phyloP scores from a whole-genome alignment of 2,888 invertebrate species.

The Pristionchus entomophagus region DNA sequence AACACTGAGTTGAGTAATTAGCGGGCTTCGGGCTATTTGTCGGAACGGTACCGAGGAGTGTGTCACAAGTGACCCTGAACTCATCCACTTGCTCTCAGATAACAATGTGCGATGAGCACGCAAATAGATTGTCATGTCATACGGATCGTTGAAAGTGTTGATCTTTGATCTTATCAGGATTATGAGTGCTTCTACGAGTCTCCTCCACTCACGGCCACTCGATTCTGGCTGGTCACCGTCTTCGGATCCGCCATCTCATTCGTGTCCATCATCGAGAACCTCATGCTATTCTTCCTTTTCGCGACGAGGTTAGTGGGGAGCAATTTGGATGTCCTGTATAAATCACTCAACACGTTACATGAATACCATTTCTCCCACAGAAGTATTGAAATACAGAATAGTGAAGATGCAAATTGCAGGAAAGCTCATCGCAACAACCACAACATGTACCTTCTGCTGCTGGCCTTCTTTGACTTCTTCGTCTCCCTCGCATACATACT shows the following conservation, averaged over 20 bases:
- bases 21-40: background rate
- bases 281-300: slow-evolving; percentile 69
- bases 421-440: slow-evolving; percentile 61
- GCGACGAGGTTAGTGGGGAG: slow-evolving; percentile 55
- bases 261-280: slow-evolving; percentile 68
- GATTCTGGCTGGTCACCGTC: slow-evolving; percentile 71
- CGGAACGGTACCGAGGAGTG: background rate
- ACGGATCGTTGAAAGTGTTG: too few relatives aligned
- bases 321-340: background rate
- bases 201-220: slow-evolving; percentile 41
- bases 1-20: too few relatives aligned
- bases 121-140: too few relatives aligned
- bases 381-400: background rate
- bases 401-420: slow-evolving; percentile 33
- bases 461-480: slow-evolving; percentile 74
- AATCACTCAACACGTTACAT: background rate
- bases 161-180: background rate
- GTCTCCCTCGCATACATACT: slow-evolving; percentile 70
- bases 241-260: slow-evolving; percentile 69
- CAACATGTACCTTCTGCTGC: slow-evolving; percentile 72
- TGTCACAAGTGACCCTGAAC: too few relatives aligned
- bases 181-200: slow-evolving; percentile 30
- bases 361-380: background rate
- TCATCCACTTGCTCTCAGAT: too few relatives aligned
- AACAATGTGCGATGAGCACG: too few relatives aligned